Base-by-base conservation (phyloP, 2,888 invertebrate species). In the Papilio protenor region DNA sequence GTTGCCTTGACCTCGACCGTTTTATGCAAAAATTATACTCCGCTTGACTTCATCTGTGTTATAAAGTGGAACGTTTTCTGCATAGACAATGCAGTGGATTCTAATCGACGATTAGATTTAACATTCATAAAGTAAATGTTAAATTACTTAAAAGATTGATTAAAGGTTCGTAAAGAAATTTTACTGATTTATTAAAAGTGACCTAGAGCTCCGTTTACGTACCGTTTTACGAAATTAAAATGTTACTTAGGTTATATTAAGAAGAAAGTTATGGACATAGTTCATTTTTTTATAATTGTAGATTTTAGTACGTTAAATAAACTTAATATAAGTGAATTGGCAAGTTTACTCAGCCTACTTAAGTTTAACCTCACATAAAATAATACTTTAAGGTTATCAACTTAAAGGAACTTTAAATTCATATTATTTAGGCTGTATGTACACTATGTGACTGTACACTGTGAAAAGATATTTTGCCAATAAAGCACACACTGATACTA, bases 1-100 rank as follows among this genome's bases (percentile, higher is more conserved):
- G 52, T 69, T 70, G 64, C 81, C 80, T 80, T 80, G 81, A 79
- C 82, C 81, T 78, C 80, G 77, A 80, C 77, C 77, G 80, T 80
- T 82, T 81, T 81, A 78, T 76, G 64, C 64, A 79, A 80, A 77
- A 52, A 27, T 49, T 52, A 40, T 40, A 55, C 40, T 57, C 14
- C 23, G 71, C 70, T 76, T 55, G 64, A 76, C 40, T 61, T 66
- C 14, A 64, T 52, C 21, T 72, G 61, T 16, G 33, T 52, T 55
- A 18, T 55, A 27, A 64, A 72, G 61, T 71, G 23, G 64, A 55
- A 55, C 45, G 66, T 66, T 33, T 33, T 64, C 66, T 66, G 66
- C 66, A 66, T 40, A 40, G 40, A 66, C 66, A n/a, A 66, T 66
- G 14, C n/a, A 64, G 16, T 33, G 33, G 40, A 18, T 11, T 64